These are phyloP conservation scores for Mermis nigrescens DNA, from an alignment of 2,888 invertebrate genomes.

Conservation along the genomic window DNA sequence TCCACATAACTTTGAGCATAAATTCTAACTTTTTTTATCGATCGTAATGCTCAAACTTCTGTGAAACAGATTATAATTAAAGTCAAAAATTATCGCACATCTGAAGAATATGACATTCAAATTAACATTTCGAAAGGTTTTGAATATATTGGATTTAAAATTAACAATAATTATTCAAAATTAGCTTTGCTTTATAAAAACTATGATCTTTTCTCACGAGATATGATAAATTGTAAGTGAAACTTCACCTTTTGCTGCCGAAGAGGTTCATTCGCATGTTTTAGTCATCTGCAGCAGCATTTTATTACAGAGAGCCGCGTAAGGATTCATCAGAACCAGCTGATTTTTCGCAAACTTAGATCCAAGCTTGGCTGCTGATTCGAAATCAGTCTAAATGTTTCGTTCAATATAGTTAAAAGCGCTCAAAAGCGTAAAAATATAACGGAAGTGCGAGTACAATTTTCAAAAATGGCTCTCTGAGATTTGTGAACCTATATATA, in stretches of 20 bases:
- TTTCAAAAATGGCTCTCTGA: background rate
- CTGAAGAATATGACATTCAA: too few relatives aligned
- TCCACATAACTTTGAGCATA: too few relatives aligned
- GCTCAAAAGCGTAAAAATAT: background rate
- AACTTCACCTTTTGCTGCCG: background rate
- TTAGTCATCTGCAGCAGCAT: too few relatives aligned
- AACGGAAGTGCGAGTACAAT: background rate
- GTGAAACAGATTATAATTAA: too few relatives aligned
- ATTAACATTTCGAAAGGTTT: too few relatives aligned
- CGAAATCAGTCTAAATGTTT: constrained; percentile 45
- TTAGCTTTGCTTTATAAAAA: too few relatives aligned
- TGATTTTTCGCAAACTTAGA: constrained; percentile 65
- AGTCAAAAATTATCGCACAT: too few relatives aligned
- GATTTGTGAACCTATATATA: background rate
- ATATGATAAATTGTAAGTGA: background rate
- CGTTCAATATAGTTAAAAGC: background rate
- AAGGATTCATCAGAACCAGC: constrained; percentile 69
- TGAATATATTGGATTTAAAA: too few relatives aligned
- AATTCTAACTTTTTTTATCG: too few relatives aligned
- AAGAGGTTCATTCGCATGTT: background rate
- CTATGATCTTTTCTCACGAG: too few relatives aligned
- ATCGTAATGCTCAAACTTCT: too few relatives aligned
- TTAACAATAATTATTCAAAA: too few relatives aligned
- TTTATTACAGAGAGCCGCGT: constrained; percentile 82
- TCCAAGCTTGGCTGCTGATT: constrained; percentile 57